Evolutionary conservation across 1,140 invertebrate genomes (phyloP), one percentile per base, ranked within the genome.

Genomic region (Kradibia gibbosae): DNA sequence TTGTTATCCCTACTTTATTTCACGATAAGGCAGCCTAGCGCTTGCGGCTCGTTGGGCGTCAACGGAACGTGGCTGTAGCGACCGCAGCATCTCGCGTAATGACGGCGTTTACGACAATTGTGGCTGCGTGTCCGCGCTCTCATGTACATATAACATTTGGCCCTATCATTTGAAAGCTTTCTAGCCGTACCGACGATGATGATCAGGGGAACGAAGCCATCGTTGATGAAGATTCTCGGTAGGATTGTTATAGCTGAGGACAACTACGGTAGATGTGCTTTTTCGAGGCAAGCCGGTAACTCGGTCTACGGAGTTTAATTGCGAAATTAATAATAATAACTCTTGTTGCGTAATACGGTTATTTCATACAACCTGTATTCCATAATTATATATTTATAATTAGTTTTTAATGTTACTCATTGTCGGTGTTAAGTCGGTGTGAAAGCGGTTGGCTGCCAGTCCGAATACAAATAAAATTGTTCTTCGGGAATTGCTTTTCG

Each of bases 71-170:
- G 31, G 60, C 15, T 62, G 60, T 11, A 3, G 20, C 1, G 34
- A 80, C 78, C 78, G 70, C 78, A 80, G 22, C 78, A 50, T 15
- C 36, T 31, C 25, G 53, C 50, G 15, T 73, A 80, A 80, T 53
- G 55, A 67, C 45, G 57, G 17, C n/a, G 55, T 73, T 80, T 80
- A 80, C 78, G 70, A 39, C 28, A n/a, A 53, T 48, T 80, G 50
- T 71, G 42, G 62, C 60, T 36, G 25, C 60, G 60, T 22, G 3
- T 20, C 50, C 22, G 22, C 42, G 42, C 5, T 45, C 42, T 45
- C 7, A 13, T 45, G 5, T 53, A 53, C 15, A 31, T 11, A n/a
- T n/a, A n/a, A 39, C 34, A 67, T 65, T 36, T 17, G 62, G 62
- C 20, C 13, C 20, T 22, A 67, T 67, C 62, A n/a, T 67, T 39